These are phyloP conservation scores for Erythrocercus mccallii DNA, from an alignment of 2,113 vertebrate species.

Conservation along the genomic window DNA sequence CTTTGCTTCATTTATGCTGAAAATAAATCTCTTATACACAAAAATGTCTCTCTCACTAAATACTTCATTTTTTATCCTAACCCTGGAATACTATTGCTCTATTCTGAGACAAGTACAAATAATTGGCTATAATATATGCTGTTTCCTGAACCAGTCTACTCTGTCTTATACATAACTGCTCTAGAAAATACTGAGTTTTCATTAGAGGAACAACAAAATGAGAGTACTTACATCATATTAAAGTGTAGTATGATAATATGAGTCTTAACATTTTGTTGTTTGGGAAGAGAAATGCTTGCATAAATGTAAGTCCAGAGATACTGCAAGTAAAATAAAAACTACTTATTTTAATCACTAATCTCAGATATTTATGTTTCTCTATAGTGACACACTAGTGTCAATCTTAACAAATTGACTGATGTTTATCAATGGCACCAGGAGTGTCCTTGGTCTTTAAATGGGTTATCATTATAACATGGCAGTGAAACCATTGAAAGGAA, in stretches of 20 bases:
- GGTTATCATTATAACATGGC: not conserved
- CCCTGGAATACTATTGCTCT: not conserved
- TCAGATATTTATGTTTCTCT: not conserved
- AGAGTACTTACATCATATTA: not conserved
- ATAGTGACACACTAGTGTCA: not conserved
- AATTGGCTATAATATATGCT: not conserved
- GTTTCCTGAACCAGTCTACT: not conserved
- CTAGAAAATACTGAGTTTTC: conserved; percentile 11
- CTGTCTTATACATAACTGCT: not conserved
- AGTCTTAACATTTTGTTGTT: not conserved
- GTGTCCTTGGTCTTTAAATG: not conserved
- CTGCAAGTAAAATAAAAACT: not conserved
- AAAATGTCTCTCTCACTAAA: not conserved
- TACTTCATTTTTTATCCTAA: not conserved
- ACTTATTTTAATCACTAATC: not conserved
- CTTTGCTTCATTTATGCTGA: not conserved
- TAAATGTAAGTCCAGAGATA: not conserved
- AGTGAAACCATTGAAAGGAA: not conserved
- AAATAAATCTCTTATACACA: conserved; percentile 3
- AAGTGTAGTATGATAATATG: not conserved
- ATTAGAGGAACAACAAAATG: not conserved
- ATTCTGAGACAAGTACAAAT: conserved; percentile 4
- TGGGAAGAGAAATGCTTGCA: not conserved
- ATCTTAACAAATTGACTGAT: not conserved
- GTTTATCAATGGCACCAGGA: not conserved